phyloP scores from a whole-genome alignment of 2,113 vertebrate genomes.

The Leucosticte australis region DNA sequence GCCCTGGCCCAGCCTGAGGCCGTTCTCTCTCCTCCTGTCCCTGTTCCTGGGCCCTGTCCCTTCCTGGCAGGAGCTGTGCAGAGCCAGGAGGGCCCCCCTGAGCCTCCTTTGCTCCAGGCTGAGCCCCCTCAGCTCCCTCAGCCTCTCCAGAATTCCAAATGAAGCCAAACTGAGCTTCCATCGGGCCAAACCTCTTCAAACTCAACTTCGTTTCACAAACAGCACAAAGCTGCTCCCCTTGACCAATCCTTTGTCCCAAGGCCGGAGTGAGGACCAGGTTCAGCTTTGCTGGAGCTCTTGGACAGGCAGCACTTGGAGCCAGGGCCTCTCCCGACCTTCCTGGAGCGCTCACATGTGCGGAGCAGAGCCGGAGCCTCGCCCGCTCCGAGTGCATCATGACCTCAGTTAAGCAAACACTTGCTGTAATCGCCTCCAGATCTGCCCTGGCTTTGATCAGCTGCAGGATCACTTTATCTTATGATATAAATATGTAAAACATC shows the following conservation, averaged over 20 bases:
- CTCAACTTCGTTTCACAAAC: not conserved
- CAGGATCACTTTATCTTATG: slow-evolving; percentile 59
- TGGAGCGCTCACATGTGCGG: slow-evolving; percentile 14
- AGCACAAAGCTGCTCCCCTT: not conserved
- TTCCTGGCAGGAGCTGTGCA: not conserved
- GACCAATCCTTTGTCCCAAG: not conserved
- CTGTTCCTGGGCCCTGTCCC: not conserved
- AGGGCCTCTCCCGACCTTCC: not conserved
- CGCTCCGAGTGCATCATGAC: slow-evolving; percentile 47
- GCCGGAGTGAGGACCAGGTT: not conserved
- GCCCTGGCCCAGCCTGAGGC: not conserved
- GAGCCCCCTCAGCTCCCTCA: not conserved
- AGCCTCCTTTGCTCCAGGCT: not conserved
- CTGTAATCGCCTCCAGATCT: slow-evolving; percentile 74
- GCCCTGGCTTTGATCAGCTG: slow-evolving; percentile 66
- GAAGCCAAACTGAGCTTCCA: not conserved
- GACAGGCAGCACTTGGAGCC: not conserved
- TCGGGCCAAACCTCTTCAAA: not conserved
- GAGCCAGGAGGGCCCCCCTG: not conserved
- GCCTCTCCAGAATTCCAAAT: accelerated
- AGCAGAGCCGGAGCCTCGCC: slow-evolving; percentile 45
- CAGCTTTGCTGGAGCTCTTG: not conserved
- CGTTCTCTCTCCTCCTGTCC: not conserved
- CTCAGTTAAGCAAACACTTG: slow-evolving; percentile 69
- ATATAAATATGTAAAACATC: slow-evolving; percentile 71